These are phyloP conservation scores for Hormiphora californensis DNA, from an alignment of 37 sponge, comb jelly and placozoan genomes.

Conservation along the genomic window DNA sequence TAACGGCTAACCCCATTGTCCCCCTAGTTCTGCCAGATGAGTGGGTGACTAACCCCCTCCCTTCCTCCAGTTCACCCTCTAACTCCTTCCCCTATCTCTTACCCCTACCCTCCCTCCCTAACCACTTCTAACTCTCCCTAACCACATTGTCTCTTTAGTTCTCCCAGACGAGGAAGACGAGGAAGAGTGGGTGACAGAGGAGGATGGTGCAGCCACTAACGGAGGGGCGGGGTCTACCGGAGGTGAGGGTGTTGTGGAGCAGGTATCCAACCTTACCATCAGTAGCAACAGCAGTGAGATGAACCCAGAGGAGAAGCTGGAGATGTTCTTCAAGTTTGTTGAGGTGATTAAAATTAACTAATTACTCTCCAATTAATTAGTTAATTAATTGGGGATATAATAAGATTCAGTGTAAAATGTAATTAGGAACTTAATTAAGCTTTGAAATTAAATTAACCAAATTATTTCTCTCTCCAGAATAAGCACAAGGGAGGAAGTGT, in stretches of 20 bases:
- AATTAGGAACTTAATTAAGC: too few species aligned
- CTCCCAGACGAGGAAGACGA: slow-evolving; percentile 58
- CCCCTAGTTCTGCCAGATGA: too few species aligned
- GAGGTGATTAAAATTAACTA: slow-evolving; percentile 66
- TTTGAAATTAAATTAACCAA: neutral
- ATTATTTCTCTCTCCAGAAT: slow-evolving; percentile 48
- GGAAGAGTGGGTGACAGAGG: slow-evolving; percentile 87
- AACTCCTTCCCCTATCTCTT: too few species aligned
- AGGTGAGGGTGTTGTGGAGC: slow-evolving; percentile 73
- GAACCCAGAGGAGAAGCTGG: slow-evolving; percentile 62
- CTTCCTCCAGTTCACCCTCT: too few species aligned
- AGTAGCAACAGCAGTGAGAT: slow-evolving; percentile 55
- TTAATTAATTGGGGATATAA: too few species aligned
- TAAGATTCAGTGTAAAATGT: too few species aligned
- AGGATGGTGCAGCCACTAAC: slow-evolving; percentile 75
- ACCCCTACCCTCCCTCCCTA: too few species aligned
- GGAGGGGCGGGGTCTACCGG: slow-evolving; percentile 75
- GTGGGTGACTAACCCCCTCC: too few species aligned
- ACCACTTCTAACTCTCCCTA: too few species aligned
- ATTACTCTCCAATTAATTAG: too few species aligned
- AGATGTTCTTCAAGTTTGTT: slow-evolving; percentile 82
- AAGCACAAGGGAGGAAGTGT: slow-evolving; percentile 63
- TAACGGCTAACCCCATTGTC: too few species aligned
- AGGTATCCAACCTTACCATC: slow-evolving; percentile 75
- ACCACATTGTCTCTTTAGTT: too few species aligned